Evolutionary conservation across 1,140 invertebrate genomes (phyloP).

Genomic region (Artemia franciscana): DNA sequence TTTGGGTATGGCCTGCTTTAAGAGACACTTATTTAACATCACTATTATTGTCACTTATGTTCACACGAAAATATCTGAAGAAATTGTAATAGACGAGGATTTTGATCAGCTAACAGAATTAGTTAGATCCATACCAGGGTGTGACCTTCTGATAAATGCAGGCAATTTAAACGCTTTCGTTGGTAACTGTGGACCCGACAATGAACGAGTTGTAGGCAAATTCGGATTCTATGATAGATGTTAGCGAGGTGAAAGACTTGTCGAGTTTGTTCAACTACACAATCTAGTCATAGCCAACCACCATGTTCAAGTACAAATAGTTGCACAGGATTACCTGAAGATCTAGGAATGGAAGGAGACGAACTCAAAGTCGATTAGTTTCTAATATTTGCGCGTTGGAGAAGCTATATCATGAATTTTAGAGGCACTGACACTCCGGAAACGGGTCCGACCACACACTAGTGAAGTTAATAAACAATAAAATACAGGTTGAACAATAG

Average conservation of each 20-base stretch:
- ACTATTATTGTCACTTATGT: no score
- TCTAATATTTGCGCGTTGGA: no score
- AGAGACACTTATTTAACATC: no score
- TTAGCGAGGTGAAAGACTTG: background rate
- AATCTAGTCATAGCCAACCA: background rate
- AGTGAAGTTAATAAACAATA: no score
- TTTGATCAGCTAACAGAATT: background rate
- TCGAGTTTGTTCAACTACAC: background rate
- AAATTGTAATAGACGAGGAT: background rate
- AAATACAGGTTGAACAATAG: no score
- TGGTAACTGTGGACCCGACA: background rate
- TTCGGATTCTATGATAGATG: background rate
- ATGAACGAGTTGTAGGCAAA: background rate
- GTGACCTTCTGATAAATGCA: background rate
- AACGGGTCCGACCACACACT: no score
- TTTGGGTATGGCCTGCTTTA: no score
- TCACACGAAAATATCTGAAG: no score
- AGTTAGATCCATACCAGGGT: background rate
- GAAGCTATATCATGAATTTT: no score
- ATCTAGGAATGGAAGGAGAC: background rate
- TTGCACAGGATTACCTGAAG: background rate
- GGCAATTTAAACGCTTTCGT: background rate
- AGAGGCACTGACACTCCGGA: no score
- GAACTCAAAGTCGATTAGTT: no score
- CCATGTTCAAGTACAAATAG: background rate